Base-by-base conservation (phyloP, 2,888 invertebrate species). In the Clusia tigrina region DNA sequence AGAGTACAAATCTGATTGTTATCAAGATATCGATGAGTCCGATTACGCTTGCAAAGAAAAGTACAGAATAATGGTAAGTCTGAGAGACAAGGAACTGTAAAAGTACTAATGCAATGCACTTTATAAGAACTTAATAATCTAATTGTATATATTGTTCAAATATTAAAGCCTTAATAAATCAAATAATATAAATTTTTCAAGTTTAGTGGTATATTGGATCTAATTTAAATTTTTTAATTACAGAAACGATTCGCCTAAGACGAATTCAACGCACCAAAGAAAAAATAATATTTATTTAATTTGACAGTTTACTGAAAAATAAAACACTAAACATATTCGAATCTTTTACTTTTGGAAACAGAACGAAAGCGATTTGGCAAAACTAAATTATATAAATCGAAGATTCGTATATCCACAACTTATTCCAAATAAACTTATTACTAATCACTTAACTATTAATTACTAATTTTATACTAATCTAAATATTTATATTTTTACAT, bases 21-120 rank as follows among this genome's bases (percentile, higher is more conserved):
- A 91, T 83, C 89, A 91, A 80, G 91, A 92, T 79, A 88, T 92
- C 18, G 92, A 92, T 80, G 92, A 92, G 82, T 88, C 89, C 23
- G 89, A 90, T 69, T 92, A 89, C 79, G 92, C 92, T 2, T 92
- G 92, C 84, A 91, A 91, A 81, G 92, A 92, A 80, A 92, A 92
- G 79, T 89, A 90, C 78, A 85, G 91, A 78, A 91, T 92, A 75
- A 90, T 91, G 91, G 91, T 91, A 83, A 88, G 86, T 60, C 51
- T 42, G 23, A 62, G n/a, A n/a, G n/a, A n/a, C n/a, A 25, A 46
- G 38, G 24, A 12, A 17, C 17, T 5, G 25, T 20, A 37, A 53
- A 26, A 5, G 6, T 12, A 32, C 32, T 32, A 32, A 32, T 6
- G 6, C 12, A 32, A 32, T 9, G 6, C 32, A 32, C 12, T 32